Evolutionary conservation across 2,113 vertebrate species (phyloP).

Genomic region (human (Homo sapiens)): GRCh38 chr6:3722501-3723000

Average conservation of each 20-base stretch:
- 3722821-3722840: neutral
- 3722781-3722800: neutral
- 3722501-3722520: neutral
- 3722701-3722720: constrained; percentile 86
- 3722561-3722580: neutral
- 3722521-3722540: fast-evolving
- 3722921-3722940: constrained; percentile 6
- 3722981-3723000: neutral
- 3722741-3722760: neutral
- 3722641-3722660: constrained; percentile 89
- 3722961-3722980: neutral
- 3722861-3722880: neutral
- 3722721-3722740: constrained; percentile 76
- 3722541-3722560: neutral
- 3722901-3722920: neutral
- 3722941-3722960: neutral
- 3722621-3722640: constrained; percentile 85
- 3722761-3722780: neutral
- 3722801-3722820: constrained; percentile 11
- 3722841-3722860: neutral
- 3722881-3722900: neutral
- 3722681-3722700: constrained; percentile 90
- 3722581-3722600: constrained; percentile 12
- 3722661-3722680: constrained; percentile 87
- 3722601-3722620: constrained; percentile 50